Evolutionary conservation across 2,797 vertebrate species (phyloP), one percentile per base, ranked within the genome.

Genomic region (Coreius guichenoti): DNA sequence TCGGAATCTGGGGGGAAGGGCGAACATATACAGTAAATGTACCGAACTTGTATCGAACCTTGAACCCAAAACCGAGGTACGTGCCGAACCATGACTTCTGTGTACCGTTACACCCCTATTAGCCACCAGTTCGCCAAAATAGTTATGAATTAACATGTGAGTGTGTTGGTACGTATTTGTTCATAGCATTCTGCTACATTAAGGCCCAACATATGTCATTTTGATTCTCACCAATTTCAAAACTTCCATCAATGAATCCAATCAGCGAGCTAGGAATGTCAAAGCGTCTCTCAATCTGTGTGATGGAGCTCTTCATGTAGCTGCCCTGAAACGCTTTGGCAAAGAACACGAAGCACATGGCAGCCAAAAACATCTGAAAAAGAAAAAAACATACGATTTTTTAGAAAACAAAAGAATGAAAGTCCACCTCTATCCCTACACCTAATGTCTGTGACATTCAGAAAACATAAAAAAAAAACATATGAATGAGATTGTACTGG

Each of bases 271-370:
- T 96, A 1, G 97, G 95, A 84, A 98, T 96, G 76, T 98, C 96
- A 43, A 99, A 99, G 21, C 97, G 96, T 83, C 97, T 95, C 92
- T 99, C 98, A 75, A 99, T 97, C 91, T 98, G 97, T 1, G 97
- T 98, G 85, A 97, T 94, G 90, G 96, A 97, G 90, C 96, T 97
- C 93, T 98, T 99, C 96, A 98, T 95, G 70, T 98, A 99, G 76
- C 96, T 92, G 31, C 97, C 98, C 86, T 95, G 94, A 49, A 99
- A 96, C 0, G 96, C 96, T 95, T 98, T 99, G 89, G 96, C 90
- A 82, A 98, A 91, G 91, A 90, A 97, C 17, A 95, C 96, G 87
- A 97, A 95, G 1, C 95, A 94, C 86, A 99, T 47, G 1, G 96
- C 93, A 88, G 94, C 88, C 80, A 98, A 93, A 93, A 98, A 98